Evolutionary conservation across 2,797 vertebrate genomes (phyloP), one percentile per base, ranked within the genome.

Genomic region (Natrix natrix): DNA sequence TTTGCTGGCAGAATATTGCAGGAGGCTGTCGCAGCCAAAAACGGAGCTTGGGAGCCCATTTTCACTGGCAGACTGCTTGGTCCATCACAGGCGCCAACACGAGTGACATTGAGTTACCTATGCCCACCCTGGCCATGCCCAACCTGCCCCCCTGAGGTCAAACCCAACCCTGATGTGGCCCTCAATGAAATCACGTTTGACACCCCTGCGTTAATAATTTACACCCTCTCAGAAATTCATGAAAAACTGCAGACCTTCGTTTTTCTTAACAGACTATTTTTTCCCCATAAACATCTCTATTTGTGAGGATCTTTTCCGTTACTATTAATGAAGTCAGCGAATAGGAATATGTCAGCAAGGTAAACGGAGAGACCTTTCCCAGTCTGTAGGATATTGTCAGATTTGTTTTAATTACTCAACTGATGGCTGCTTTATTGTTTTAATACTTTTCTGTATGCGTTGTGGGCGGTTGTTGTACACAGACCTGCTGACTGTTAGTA

Each of bases 121-220:
- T 2, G 48, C 48, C 48, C 48, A 48, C 48, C 48, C 48, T 48
- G 48, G 48, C 48, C 48, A 48, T 48, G 5, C 48, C 48, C 48
- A 48, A 3, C 48, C 48, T 5, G 5, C 3, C 5, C 48, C 48
- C 3, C 48, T 48, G 48, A 48, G 48, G 48, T 48, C 48, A 48
- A 48, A 48, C 48, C 3, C 48, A 48, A 48, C 48, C 48, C 48
- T 5, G 5, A 3, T 48, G 48, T 48, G 48, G 5, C 48, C 48
- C 48, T 48, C 48, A 48, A 48, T 48, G 48, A 48, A 48, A 48
- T 48, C 48, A 5, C 48, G 5, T 48, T 48, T 48, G 48, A 48
- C 54, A 55, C 0, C 54, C 54, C 12, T 12, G 66, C 48, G 48
- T 95, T 95, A 96, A 14, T 0, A 3, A 92, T 92, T 95, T 90